These are phyloP conservation scores for Pseudoatta argentina DNA, from an alignment of 1,140 invertebrate genomes.

Conservation along the genomic window DNA sequence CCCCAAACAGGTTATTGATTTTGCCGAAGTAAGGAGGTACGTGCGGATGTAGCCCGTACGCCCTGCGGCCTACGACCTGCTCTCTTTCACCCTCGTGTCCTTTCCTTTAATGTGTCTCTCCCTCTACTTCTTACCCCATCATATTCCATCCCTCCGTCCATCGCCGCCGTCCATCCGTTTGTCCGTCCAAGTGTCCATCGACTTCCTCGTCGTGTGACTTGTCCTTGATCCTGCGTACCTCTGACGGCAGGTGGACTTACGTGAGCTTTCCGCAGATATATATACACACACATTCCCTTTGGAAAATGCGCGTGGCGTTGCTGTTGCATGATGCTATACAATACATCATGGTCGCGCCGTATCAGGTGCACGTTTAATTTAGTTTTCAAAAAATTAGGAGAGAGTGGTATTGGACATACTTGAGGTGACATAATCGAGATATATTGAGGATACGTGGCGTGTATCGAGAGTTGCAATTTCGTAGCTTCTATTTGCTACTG, in stretches of 20 bases:
- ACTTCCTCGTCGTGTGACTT: neutral
- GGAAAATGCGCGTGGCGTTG: slow-evolving; percentile 30
- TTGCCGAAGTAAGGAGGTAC: slow-evolving; percentile 83
- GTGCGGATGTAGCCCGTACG: slow-evolving; percentile 77
- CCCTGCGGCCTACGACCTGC: slow-evolving; percentile 78
- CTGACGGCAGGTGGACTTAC: slow-evolving; percentile 38
- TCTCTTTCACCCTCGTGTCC: slow-evolving; percentile 64
- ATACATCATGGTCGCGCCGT: neutral
- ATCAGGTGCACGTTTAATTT: neutral
- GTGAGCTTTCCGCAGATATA: slow-evolving; percentile 5
- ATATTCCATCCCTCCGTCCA: slow-evolving; percentile 29
- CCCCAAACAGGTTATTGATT: slow-evolving; percentile 85
- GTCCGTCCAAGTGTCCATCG: slow-evolving; percentile 25
- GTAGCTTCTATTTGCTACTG: neutral
- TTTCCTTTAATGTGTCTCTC: slow-evolving; percentile 44
- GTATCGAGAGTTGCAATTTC: neutral
- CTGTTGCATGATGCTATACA: neutral
- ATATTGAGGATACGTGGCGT: neutral
- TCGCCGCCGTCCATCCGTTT: slow-evolving; percentile 14
- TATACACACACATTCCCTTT: neutral
- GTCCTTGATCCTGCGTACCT: slow-evolving; percentile 62
- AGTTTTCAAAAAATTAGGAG: neutral
- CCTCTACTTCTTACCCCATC: slow-evolving; percentile 37
- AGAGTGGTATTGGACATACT: neutral
- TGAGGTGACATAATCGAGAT: neutral